Evolutionary conservation across 2,113 vertebrate species (phyloP).

Genomic region (Athene cunicularia): DNA sequence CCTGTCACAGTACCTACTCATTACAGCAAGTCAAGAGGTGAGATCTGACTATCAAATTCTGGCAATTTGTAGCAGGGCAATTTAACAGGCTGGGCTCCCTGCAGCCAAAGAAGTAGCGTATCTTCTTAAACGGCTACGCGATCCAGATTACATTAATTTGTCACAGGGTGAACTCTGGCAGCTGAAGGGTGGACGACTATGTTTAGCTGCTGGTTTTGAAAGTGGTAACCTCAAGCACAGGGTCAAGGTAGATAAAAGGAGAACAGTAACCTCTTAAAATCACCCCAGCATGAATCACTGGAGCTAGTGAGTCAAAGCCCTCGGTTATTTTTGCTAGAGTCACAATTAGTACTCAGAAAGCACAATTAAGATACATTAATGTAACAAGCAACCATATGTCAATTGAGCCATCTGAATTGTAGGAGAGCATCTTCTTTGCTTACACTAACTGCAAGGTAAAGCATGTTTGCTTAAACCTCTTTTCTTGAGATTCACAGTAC

Average conservation of each 20-base stretch:
- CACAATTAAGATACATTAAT: not conserved
- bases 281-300: slow-evolving; percentile 3
- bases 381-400: not conserved
- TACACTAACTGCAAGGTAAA: fast-evolving
- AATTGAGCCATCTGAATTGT: not conserved
- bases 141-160: fast-evolving
- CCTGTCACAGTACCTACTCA: not conserved
- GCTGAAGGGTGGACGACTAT: not conserved
- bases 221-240: not conserved
- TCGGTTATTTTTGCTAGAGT: not conserved
- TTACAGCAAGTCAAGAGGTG: not conserved
- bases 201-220: not conserved
- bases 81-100: not conserved
- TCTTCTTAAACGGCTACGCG: fast-evolving
- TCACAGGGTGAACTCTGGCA: not conserved
- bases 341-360: not conserved
- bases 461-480: not conserved
- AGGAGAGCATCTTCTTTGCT: not conserved
- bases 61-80: not conserved
- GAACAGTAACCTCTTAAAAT: not conserved
- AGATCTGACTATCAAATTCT: not conserved
- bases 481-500: not conserved
- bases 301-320: slow-evolving; percentile 16
- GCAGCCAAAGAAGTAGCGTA: not conserved
- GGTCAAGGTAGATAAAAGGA: not conserved